Percentiles rank a stretch among this genome's conserved stretches.
These are phyloP conservation scores for Cyanistes caeruleus DNA, from an alignment of 2,113 vertebrate genomes.

Conservation along the genomic window DNA sequence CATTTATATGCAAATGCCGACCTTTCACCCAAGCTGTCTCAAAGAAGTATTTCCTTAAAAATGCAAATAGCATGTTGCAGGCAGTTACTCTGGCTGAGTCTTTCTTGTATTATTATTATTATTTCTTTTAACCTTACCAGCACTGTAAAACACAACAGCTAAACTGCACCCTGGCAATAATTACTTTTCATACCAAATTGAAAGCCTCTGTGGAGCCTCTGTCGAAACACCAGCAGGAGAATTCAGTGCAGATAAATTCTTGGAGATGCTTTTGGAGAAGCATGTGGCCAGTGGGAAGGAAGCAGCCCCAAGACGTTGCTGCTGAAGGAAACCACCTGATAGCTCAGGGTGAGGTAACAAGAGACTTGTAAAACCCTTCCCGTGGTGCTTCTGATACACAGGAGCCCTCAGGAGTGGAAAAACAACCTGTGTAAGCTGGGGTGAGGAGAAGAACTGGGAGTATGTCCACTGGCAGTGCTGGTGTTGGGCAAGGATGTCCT, in stretches of 20 bases:
- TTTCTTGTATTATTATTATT: conserved; percentile 74
- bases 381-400: background rate
- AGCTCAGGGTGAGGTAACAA: background rate
- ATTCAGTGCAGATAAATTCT: background rate
- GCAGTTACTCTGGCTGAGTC: conserved; percentile 66
- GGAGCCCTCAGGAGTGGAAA: background rate
- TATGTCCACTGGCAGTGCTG: fast-evolving
- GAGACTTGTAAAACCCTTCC: background rate
- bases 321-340: fast-evolving
- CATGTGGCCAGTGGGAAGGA: background rate
- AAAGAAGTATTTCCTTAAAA: conserved; percentile 83
- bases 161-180: conserved; percentile 64
- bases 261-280: background rate
- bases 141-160: conserved; percentile 69
- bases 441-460: background rate
- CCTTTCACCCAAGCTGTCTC: conserved; percentile 84
- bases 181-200: conserved; percentile 60
- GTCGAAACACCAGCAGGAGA: conserved; percentile 31
- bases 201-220: conserved; percentile 21
- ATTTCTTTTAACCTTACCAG: conserved; percentile 77
- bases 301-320: background rate
- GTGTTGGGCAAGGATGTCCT: too few relatives aligned
- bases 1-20: conserved; percentile 86
- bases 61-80: conserved; percentile 82
- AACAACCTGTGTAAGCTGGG: fast-evolving